phyloP scores from a whole-genome alignment of 2,888 invertebrate genomes.

The Ctena decussata region DNA sequence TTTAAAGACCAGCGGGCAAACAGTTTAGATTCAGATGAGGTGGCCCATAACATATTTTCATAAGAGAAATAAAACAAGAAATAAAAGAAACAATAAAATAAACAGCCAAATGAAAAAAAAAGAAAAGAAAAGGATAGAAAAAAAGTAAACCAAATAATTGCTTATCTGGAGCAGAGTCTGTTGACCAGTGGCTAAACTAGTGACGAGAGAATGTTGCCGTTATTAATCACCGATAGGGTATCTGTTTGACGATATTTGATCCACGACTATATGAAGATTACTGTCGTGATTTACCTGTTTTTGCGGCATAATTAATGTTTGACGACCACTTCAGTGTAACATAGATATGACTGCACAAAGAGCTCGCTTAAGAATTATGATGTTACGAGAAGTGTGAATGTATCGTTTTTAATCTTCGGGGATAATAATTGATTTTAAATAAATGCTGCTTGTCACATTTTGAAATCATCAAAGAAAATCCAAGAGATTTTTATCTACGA shows the following conservation, averaged over 20 bases:
- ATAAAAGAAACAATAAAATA: no score
- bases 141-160: no score
- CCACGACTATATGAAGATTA: constrained; percentile 43
- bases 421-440: not conserved
- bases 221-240: constrained; percentile 52
- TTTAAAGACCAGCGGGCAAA: no score
- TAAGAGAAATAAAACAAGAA: no score
- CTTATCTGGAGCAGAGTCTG: no score
- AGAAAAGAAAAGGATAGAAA: no score
- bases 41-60: no score
- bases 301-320: constrained; percentile 16
- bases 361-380: not conserved
- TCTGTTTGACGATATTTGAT: constrained; percentile 47
- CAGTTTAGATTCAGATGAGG: no score
- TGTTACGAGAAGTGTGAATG: not conserved
- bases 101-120: no score
- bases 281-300: constrained; percentile 25
- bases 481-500: not conserved
- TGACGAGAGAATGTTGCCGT: constrained; percentile 6
- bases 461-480: not conserved
- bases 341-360: constrained; percentile 7
- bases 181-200: constrained; percentile 8
- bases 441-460: not conserved
- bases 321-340: constrained; percentile 4
- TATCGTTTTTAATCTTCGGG: constrained; percentile 3